A percentile compares a stretch with the other conserved stretches of the same genome.
phyloP scores from a whole-genome alignment of 2,888 invertebrate species.

The Phalera bucephala region DNA sequence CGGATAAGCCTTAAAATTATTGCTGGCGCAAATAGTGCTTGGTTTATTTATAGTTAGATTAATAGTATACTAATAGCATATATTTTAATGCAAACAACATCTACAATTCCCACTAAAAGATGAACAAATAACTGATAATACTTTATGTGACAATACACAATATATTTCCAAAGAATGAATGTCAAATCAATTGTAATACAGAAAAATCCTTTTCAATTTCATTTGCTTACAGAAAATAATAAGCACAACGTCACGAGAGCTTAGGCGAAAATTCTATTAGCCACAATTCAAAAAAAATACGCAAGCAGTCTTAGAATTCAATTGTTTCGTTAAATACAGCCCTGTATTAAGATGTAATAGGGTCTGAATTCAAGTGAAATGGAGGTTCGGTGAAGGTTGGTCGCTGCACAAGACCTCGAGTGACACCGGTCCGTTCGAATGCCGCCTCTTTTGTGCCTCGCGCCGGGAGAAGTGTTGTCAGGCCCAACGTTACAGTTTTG shows the following conservation, averaged over 20 bases:
- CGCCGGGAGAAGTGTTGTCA: neutral
- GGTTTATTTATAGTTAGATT: too few species aligned
- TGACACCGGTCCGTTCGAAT: neutral
- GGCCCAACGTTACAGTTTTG: conserved; percentile 1
- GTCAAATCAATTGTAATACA: too few species aligned
- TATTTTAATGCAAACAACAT: too few species aligned
- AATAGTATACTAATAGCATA: too few species aligned
- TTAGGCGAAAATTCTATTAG: neutral
- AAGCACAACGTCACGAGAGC: neutral
- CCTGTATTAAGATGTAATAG: neutral
- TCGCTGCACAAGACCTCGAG: neutral
- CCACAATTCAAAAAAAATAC: neutral
- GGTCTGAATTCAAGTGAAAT: neutral
- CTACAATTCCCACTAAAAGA: too few species aligned
- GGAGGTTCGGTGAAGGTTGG: neutral
- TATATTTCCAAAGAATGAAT: too few species aligned
- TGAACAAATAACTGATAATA: too few species aligned
- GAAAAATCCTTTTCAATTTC: too few species aligned
- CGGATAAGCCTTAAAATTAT: too few species aligned
- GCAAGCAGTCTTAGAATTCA: neutral
- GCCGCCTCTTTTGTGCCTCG: neutral
- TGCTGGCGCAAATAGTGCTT: too few species aligned
- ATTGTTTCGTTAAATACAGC: neutral
- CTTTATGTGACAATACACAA: too few species aligned
- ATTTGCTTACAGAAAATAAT: too few species aligned